Conservation (phyloP, 2,113 vertebrate genomes). For the Cololabis saira region DNA sequence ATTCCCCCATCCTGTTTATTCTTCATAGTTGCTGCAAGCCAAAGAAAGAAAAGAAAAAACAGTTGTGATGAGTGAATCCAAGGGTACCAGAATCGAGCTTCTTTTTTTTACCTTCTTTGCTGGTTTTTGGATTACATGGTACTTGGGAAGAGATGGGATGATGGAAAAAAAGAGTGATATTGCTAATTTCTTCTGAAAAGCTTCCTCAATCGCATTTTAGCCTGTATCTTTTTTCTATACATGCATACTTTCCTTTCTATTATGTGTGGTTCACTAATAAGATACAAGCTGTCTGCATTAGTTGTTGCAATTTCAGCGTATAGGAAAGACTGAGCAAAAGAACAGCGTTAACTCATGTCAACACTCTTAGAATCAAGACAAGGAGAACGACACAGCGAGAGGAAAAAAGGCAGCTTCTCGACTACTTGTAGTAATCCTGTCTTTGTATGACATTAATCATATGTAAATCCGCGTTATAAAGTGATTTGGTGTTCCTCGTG, state of each 20-base stretch:
- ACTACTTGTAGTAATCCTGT: slow-evolving; percentile 75
- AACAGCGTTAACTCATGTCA: slow-evolving; percentile 67
- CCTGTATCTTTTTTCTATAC: neutral
- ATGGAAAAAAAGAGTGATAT: neutral
- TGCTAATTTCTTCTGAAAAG: neutral
- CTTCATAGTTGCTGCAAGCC: no score
- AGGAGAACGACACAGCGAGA: slow-evolving; percentile 54
- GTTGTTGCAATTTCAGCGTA: slow-evolving; percentile 34
- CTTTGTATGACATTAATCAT: slow-evolving; percentile 81
- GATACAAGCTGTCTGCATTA: slow-evolving; percentile 27
- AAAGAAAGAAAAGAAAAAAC: no score
- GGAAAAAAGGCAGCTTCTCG: slow-evolving; percentile 59
- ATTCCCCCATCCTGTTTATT: no score
- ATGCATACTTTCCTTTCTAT: slow-evolving; percentile 23
- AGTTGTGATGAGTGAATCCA: no score
- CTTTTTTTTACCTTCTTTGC: neutral
- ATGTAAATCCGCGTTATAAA: slow-evolving; percentile 82
- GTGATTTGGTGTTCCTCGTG: slow-evolving; percentile 78
- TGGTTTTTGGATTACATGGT: neutral
- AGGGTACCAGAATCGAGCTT: no score
- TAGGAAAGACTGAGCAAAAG: slow-evolving; percentile 33
- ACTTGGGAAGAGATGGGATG: neutral
- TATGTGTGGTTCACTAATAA: slow-evolving; percentile 24
- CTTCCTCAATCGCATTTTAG: neutral
- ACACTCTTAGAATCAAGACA: slow-evolving; percentile 65